Evolutionary conservation across 2,797 vertebrate species (phyloP).

Genomic region (Mormyrus proboscirostris): DNA sequence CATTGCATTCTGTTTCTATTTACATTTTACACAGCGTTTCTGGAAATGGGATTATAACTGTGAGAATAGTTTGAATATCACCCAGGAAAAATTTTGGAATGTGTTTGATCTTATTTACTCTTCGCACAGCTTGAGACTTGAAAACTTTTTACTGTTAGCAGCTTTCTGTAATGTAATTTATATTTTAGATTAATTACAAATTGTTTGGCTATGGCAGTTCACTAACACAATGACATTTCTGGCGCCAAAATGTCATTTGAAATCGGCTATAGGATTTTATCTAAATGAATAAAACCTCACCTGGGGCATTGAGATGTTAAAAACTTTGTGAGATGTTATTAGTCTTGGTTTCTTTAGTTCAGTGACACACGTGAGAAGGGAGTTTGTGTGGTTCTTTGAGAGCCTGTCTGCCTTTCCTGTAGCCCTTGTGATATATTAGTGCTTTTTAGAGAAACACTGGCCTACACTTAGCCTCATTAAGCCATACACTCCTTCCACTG

Average conservation of each 20-base stretch:
- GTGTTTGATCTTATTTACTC: not conserved
- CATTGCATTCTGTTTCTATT: not conserved
- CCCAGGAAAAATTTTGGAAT: not conserved
- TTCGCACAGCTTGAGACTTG: not conserved
- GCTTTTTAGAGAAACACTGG: not conserved
- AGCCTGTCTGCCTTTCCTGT: not conserved
- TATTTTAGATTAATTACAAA: not conserved
- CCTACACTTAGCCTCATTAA: slow-evolving; percentile 1
- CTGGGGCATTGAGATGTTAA: not conserved
- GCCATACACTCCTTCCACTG: not conserved
- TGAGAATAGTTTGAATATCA: not conserved
- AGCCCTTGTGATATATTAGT: not conserved
- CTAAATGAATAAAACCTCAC: not conserved
- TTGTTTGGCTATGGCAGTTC: not conserved
- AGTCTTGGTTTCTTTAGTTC: not conserved
- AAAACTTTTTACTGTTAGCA: not conserved
- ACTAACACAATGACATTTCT: not conserved
- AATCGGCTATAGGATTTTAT: not conserved
- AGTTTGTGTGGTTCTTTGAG: not conserved
- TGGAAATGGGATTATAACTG: not conserved
- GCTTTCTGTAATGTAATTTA: not conserved
- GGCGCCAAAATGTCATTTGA: not conserved
- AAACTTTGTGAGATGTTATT: not conserved
- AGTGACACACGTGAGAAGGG: not conserved
- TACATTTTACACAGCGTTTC: not conserved